Evolutionary conservation across 2,797 vertebrate species (phyloP).

Genomic region (Setipinna tenuifilis): DNA sequence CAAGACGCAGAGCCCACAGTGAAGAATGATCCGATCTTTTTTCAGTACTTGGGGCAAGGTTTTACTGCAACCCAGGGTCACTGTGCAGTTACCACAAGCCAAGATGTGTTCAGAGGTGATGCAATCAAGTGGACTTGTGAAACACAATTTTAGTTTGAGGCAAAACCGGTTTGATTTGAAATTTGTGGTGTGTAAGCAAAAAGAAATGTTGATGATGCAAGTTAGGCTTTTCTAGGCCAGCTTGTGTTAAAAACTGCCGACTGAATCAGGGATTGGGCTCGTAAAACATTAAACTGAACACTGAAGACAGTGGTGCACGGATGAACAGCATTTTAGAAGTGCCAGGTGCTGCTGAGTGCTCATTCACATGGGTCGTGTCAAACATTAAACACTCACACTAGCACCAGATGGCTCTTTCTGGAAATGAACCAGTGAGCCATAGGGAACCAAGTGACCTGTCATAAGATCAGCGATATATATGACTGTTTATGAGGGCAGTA

Average conservation of each 20-base stretch:
- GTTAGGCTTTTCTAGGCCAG: not conserved
- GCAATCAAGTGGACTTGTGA: not conserved
- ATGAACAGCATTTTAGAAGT: not conserved
- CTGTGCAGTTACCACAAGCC: not conserved
- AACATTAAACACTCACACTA: slow-evolving; percentile 5
- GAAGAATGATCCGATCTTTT: not conserved
- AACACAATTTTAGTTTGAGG: too few species aligned
- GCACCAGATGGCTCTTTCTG: slow-evolving; percentile 3
- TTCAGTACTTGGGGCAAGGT: not conserved
- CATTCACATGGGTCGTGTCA: slow-evolving; percentile 2
- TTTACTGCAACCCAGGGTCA: not conserved
- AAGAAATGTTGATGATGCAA: not conserved
- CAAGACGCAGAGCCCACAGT: not conserved
- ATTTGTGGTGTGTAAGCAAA: not conserved
- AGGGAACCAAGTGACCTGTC: slow-evolving; percentile 22
- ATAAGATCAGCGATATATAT: not conserved
- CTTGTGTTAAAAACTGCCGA: not conserved
- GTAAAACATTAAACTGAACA: not conserved
- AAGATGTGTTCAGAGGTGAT: not conserved
- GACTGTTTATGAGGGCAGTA: not conserved
- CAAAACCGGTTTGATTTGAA: too few species aligned
- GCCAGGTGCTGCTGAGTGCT: not conserved
- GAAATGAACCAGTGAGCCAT: not conserved
- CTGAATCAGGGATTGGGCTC: not conserved
- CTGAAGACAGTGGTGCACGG: not conserved